Base-by-base conservation (phyloP, 2,888 invertebrate genomes). In the Coleophora deauratella region DNA sequence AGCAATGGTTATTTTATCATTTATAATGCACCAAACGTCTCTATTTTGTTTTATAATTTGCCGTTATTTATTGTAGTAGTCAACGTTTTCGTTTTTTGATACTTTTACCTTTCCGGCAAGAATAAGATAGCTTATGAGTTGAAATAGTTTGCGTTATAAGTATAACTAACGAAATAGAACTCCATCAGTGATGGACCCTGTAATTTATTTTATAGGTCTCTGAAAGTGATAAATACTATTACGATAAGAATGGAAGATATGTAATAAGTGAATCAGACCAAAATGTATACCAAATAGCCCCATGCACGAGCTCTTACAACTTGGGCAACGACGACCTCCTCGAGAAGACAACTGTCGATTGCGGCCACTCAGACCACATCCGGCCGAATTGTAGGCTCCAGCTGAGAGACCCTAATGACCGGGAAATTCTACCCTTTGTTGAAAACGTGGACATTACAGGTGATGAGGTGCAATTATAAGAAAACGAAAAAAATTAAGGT, bases 301-400 rank as follows among this genome's bases (percentile, higher is more conserved):
- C 66, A 0, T 82, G 81, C 53, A 59, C 68, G 1, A 77, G 74
- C 44, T 43, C 59, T 1, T 77, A 73, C 49, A 59, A 58, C 1
- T 43, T 79, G 3, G 47, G 51, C 1, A 59, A 64, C 0, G 41
- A 66, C 8, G 46, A 57, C 4, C 51, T 66, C 0, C 54, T 80
- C 3, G 38, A 43, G 6, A 68, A 66, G 45, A 46, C 55, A 3
- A 58, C 62, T 0, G 43, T 56, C 9, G 74, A 77, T 46, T 74
- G 76, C 36, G 72, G 72, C 0, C 76, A 76, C 35, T 61, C 69
- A 0, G 61, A 63, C 10, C 37, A 2, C 2, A 13, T 43, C 0
- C 63, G 59, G 9, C 45, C 50, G 0, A 30, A 57, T 0, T 80
- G 80, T 44, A 50, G 44, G 10, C 46, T 62, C 55, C 43, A 49